Conservation (phyloP, 2,113 vertebrate genomes). For the Dryoscopus gambensis region DNA sequence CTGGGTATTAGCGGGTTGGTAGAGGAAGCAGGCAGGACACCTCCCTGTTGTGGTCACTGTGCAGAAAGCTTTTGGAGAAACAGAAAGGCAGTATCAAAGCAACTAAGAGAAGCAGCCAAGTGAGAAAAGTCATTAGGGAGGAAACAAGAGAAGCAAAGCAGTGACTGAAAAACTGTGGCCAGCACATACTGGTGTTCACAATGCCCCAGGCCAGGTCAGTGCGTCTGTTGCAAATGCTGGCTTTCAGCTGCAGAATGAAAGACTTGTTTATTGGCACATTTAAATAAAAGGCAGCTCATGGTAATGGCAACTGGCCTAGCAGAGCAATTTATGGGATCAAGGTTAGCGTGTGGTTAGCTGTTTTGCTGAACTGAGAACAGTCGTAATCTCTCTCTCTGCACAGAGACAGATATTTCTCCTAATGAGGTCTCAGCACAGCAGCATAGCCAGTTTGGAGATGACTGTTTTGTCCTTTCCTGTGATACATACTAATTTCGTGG, state of each 20-base stretch:
- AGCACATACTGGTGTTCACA: not conserved
- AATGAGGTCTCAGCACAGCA: not conserved
- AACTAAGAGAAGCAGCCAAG: not conserved
- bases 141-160: not conserved
- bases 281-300: not conserved
- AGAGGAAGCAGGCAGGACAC: not conserved
- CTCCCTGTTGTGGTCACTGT: not conserved
- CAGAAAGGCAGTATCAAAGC: not conserved
- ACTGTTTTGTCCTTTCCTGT: not conserved
- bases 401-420: not conserved
- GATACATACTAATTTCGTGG: not conserved
- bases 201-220: not conserved
- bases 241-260: not conserved
- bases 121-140: not conserved
- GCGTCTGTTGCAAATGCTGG: not conserved
- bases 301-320: not conserved
- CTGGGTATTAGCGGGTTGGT: too few relatives aligned
- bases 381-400: not conserved
- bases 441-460: not conserved
- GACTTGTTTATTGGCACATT: not conserved
- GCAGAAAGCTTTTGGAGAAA: not conserved
- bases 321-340: not conserved
- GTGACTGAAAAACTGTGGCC: not conserved
- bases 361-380: not conserved
- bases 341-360: not conserved